Percentiles rank a stretch among this genome's conserved stretches.
phyloP scores from a whole-genome alignment of 2,888 invertebrate genomes.

The Ligdia adustata region DNA sequence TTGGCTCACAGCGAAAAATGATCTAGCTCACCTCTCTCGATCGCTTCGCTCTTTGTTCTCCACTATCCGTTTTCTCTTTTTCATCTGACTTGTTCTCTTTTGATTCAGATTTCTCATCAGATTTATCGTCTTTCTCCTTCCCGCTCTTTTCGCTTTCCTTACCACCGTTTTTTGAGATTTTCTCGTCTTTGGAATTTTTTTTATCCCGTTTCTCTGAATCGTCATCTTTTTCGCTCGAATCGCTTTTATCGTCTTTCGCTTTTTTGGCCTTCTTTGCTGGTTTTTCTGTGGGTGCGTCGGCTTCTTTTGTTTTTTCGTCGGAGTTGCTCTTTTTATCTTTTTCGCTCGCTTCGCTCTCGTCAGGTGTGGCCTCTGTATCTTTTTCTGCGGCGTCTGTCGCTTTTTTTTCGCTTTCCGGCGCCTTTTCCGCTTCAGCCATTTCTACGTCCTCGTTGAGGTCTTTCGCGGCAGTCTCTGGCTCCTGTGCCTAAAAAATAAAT shows the following conservation, averaged over 20 bases:
- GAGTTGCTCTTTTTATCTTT: conserved; percentile 19
- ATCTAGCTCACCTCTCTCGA: conserved; percentile 67
- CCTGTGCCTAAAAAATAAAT: conserved; percentile 21
- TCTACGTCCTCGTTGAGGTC: conserved; percentile 19
- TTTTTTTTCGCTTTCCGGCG: conserved; percentile 10
- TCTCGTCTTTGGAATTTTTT: conserved; percentile 3
- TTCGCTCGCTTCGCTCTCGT: conserved; percentile 19
- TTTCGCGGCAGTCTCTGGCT: conserved; percentile 9
- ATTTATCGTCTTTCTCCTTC: conserved; percentile 17
- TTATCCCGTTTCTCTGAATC: conserved; percentile 1
- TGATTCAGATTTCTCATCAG: conserved; percentile 22
- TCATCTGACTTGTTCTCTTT: conserved; percentile 32
- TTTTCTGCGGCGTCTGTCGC: conserved; percentile 6
- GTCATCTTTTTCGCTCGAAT: conserved; percentile 4
- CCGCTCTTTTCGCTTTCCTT: conserved; percentile 22
- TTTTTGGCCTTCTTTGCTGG: conserved; percentile 11
- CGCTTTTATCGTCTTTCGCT: conserved; percentile 16
- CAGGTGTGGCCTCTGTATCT: conserved; percentile 6
- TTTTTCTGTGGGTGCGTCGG: conserved; percentile 5
- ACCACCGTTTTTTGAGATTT: conserved; percentile 8
- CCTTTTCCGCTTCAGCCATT: conserved; percentile 15
- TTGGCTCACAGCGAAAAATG: no score
- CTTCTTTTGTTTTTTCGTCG: conserved; percentile 3
- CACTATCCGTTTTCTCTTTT: conserved; percentile 43
- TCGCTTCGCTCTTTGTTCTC: conserved; percentile 71